Conservation (phyloP, 2,113 vertebrate genomes). For the Nesoenas mayeri region DNA sequence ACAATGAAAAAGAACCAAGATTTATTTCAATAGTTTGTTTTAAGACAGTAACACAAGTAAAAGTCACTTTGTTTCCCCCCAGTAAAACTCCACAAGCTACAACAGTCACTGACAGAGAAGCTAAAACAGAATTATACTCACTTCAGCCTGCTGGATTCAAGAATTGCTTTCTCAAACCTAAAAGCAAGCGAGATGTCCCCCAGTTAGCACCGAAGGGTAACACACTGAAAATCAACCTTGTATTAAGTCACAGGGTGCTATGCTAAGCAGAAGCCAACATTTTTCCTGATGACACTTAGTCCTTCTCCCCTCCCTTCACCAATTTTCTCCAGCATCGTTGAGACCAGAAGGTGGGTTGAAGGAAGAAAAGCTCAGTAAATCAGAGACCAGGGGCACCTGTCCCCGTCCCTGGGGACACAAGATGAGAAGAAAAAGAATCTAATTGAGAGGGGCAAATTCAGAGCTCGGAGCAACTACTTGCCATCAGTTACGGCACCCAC, state of each 20-base stretch:
- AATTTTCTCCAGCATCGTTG: neutral
- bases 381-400: no score
- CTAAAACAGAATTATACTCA: neutral
- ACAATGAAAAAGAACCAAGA: neutral
- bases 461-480: neutral
- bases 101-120: neutral
- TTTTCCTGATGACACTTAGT: neutral
- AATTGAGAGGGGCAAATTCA: neutral
- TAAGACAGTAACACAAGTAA: neutral
- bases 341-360: neutral
- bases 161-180: conserved; percentile 52
- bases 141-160: conserved; percentile 3
- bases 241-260: neutral
- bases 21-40: neutral
- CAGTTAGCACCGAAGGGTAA: neutral
- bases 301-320: neutral
- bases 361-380: neutral
- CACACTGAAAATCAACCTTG: neutral
- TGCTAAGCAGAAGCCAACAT: neutral
- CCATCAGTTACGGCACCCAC: neutral
- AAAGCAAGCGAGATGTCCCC: neutral
- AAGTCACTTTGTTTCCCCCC: neutral
- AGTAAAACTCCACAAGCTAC: neutral
- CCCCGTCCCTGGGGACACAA: neutral
- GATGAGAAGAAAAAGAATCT: neutral